Evolutionary conservation across 2,113 vertebrate species (phyloP), one percentile per base, ranked within the genome.

Genomic region (Oncorhynchus kisutch): DNA sequence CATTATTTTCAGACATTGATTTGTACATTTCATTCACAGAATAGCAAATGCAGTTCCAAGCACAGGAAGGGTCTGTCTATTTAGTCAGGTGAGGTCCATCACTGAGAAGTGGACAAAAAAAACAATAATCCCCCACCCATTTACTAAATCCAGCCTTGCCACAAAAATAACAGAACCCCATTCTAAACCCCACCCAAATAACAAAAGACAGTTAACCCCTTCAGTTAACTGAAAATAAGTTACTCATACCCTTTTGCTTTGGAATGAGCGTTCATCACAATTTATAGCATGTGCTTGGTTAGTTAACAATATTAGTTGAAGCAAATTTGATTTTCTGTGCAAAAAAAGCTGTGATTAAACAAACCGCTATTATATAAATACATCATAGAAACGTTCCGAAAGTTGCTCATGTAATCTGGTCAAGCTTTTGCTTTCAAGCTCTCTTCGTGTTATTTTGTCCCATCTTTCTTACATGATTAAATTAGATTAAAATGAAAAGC

Each of bases 1-100:
- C 93, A 96, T 96, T 96, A 96, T 98, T 98, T 98, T 95, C 95
- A 97, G 96, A 98, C 96, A 96, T 94, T 96, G 94, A 98, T 97
- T 98, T 97, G 94, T 98, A 98, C 96, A 96, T 96, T 97, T 97
- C 96, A 97, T 96, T 97, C 96, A 97, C 95, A 97, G 93, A 95
- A 91, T 94, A 95, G 92, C 91, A 94, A 96, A 95, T 95, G 94
- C 87, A 95, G 94, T 95, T 94, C 95, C 95, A 95, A 96, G 96
- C 95, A 96, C 95, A 95, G 95, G 93, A 95, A 90, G 90, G 95
- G 95, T 85, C 39, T 45, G 87, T 92, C 92, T 93, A 93, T 92
- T 88, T 88, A 86, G 88, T 78, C 84, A 90, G 81, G 83, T 81
- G 39, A 45, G 90, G 51, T 14, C 51, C 88, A 89, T 89, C 87